Base-by-base conservation (phyloP, 2,797 vertebrate species). In the Anguilla pacifica region DNA sequence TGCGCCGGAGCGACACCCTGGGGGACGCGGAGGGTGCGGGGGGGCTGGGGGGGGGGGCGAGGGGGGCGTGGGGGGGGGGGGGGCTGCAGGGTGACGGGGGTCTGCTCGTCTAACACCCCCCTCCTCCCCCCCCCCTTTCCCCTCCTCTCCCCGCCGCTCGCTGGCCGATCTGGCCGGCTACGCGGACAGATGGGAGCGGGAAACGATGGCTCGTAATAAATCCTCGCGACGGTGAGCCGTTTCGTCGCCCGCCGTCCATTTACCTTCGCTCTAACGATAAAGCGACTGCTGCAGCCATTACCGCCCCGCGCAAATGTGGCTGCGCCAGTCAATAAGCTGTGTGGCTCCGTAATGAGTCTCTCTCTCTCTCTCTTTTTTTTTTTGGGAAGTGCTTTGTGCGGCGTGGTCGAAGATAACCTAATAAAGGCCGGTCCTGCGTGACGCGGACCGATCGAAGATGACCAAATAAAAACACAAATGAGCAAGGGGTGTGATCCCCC, bases 1-100 rank as follows among this genome's bases (percentile, higher is more conserved):
- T 93, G 95, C 95, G 94, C 93, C 95, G 95, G 95, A 96, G 95
- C 94, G 93, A 90, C 94, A 94, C 96, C 95, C 94, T 91, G 92
- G 95, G 96, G 96, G 96, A 88, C 11, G 90, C 92, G 91, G 92
- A 93, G 93, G 94, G 95, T 94, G 94, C 93, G 96, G 95, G 94
- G 94, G 94, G 92, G 92, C 3, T 3, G 94, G 94, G 94, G 92
- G 92, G 4, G 22, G 39, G 94, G 94, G 94, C 92, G 92, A 0
- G 22, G 39, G 39, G 3, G 39, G 39, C 39, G 39, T 2, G 39
- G 39, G 57, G 93, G 96, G 95, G 94, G 93, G 94, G 94, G 92
- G 91, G 89, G 93, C 94, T 95, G 93, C 94, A 90, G 95, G 95
- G 95, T 94, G 92, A 92, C 90, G 89, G 93, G 93, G 94, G 94